Conservation (phyloP, 2,888 invertebrate genomes). For the Drosophila paramelanica region DNA sequence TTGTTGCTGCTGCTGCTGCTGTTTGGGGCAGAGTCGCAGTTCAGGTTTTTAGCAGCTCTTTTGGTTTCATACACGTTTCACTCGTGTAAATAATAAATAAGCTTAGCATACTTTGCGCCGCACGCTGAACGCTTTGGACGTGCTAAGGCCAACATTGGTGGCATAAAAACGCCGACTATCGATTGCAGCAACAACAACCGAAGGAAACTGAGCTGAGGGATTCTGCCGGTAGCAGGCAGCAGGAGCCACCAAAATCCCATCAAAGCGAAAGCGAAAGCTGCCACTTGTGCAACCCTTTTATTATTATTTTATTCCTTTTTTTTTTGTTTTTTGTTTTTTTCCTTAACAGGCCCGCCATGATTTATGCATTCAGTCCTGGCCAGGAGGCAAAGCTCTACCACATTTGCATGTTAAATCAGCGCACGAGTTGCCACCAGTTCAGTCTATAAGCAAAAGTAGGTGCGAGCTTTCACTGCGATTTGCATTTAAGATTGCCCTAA, state of each 20-base stretch:
- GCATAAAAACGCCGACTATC: constrained; percentile 63
- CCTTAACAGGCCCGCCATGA: constrained; percentile 53
- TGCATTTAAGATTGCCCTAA: constrained; percentile 48
- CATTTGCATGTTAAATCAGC: constrained; percentile 66
- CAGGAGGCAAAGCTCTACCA: constrained; percentile 48
- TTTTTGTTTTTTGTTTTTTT: constrained; percentile 15
- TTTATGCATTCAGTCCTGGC: constrained; percentile 64
- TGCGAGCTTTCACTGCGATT: constrained; percentile 31
- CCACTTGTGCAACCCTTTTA: constrained; percentile 73
- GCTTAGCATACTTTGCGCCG: constrained; percentile 75
- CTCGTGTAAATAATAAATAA: constrained; percentile 82
- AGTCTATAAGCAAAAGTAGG: constrained; percentile 3
- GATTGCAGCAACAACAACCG: constrained; percentile 60
- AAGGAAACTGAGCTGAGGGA: not conserved
- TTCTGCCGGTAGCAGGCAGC: not conserved
- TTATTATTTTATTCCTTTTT: constrained; percentile 24
- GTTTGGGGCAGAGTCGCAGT: constrained; percentile 19
- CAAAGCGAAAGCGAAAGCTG: constrained; percentile 67
- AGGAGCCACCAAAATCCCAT: constrained; percentile 46
- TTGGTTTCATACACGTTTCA: constrained; percentile 75
- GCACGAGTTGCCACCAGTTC: constrained; percentile 7
- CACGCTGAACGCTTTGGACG: constrained; percentile 58
- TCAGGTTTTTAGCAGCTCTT: constrained; percentile 64
- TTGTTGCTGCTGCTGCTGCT: not conserved
- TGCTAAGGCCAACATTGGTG: constrained; percentile 57